Evolutionary conservation across 2,797 vertebrate species (phyloP), one percentile per base, ranked within the genome.

Genomic region (Eremophila alpestris): DNA sequence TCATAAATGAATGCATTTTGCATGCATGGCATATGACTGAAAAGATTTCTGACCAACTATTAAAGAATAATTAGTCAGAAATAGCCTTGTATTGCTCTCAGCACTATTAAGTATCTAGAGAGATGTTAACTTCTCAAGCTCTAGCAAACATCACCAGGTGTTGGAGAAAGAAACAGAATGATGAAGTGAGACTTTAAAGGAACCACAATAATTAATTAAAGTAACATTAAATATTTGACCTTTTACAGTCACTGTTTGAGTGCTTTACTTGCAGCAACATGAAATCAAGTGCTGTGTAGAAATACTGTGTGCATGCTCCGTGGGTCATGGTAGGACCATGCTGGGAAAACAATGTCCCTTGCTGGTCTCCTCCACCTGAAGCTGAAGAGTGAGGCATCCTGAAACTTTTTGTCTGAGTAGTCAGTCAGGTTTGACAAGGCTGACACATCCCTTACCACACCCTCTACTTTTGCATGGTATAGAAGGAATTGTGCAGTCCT

Each of bases 361-460:
- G 49, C 84, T 78, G 52, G 58, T 77, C 45, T 91, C 68, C 55
- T 96, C 65, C 64, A 91, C 59, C 85, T 70, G 83, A 85, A 96
- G 95, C 89, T 95, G 87, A 96, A 85, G 54, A 95, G 73, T 40
- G 20, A 94, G 93, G 95, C 87, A 95, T 95, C 94, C 80, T 97
- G 95, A 96, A 95, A 94, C 84, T 92, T 96, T 96, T 89, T 93
- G 52, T 74, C 70, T 32, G 70, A 93, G 97, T 65, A 2, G 94
- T 82, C 76, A n/a, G 91, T 96, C 98, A 90, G 97, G 97, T 97
- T 95, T 84, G 79, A 65, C 95, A 2, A 90, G 96, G 79, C 69
- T 74, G 79, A 90, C 23, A 43, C 36, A 64, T 73, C 34, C 56
- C 64, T 67, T 68, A 83, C 96, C 96, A 92, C 97, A 95, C 95